A percentile compares a stretch with the other conserved stretches of the same genome.
Conservation (phyloP, 2,888 invertebrate species). For the Dorcus hopei region DNA sequence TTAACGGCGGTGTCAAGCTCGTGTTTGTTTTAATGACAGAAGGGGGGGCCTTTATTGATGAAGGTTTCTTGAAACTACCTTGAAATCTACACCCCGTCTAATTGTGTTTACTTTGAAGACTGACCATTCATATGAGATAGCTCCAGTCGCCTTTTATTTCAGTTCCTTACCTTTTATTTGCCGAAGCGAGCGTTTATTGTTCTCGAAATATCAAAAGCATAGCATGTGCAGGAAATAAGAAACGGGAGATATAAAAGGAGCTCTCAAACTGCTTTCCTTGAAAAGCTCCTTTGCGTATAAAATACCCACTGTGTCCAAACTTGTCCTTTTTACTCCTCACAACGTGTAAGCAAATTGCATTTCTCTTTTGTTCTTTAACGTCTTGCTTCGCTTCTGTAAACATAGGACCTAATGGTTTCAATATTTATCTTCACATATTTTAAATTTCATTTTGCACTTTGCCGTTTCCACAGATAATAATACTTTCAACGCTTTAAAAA, state of each 20-base stretch:
- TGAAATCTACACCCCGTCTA: slow-evolving; percentile 17
- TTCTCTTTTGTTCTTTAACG: no score
- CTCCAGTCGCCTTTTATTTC: slow-evolving; percentile 2
- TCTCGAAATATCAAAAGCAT: background rate
- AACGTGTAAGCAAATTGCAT: no score
- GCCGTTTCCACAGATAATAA: no score
- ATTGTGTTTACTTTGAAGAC: slow-evolving; percentile 23
- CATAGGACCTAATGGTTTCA: no score
- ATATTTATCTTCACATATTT: no score
- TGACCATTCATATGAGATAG: slow-evolving; percentile 10
- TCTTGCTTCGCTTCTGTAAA: no score
- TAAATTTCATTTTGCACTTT: no score
- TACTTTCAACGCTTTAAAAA: no score
- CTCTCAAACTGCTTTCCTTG: background rate
- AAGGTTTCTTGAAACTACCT: slow-evolving; percentile 13
- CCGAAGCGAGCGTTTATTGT: background rate
- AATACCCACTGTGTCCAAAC: slow-evolving; percentile 6
- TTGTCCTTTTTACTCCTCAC: background rate
- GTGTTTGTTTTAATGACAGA: slow-evolving; percentile 5
- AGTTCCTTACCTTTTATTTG: background rate
- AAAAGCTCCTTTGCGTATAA: slow-evolving; percentile 17
- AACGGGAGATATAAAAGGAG: background rate
- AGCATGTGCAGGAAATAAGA: background rate
- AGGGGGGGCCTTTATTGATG: slow-evolving; percentile 19
- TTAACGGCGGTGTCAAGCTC: background rate